These are phyloP conservation scores for Malacoraja senta DNA, from an alignment of 2,797 vertebrate species.

Conservation along the genomic window DNA sequence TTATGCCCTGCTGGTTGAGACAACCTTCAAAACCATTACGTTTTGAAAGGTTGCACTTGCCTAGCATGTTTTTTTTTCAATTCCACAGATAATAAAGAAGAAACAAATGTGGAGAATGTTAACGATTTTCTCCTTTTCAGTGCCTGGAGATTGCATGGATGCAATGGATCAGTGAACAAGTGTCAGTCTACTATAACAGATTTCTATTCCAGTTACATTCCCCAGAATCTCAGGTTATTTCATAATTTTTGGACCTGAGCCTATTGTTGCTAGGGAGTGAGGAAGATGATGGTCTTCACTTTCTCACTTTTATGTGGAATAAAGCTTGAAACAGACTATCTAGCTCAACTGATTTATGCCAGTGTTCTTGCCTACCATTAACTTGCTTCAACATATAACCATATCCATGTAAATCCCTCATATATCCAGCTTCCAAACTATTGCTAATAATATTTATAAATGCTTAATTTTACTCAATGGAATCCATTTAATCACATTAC, in stretches of 20 bases:
- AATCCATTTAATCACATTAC: background rate
- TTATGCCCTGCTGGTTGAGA: background rate
- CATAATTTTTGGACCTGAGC: background rate
- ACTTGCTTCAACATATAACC: too few species aligned
- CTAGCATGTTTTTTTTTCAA: background rate
- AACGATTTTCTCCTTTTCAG: background rate
- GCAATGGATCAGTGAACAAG: too few species aligned
- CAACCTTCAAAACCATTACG: background rate
- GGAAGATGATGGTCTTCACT: background rate
- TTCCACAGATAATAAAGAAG: background rate
- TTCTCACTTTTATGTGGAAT: background rate
- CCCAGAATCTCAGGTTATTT: background rate
- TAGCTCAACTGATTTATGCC: background rate
- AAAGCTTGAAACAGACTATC: background rate
- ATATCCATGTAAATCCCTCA: background rate
- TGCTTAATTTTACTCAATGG: background rate
- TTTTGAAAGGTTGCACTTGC: background rate
- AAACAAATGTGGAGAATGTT: background rate
- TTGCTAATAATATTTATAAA: background rate
- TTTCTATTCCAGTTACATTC: background rate
- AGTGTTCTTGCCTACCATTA: background rate
- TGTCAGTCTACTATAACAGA: background rate
- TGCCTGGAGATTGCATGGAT: background rate
- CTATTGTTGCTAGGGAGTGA: background rate
- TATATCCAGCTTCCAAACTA: background rate